Percentiles rank a stretch among this genome's conserved stretches.
Evolutionary conservation across 2,888 invertebrate species (phyloP).

Genomic region (Gymnoscelis rufifasciata): DNA sequence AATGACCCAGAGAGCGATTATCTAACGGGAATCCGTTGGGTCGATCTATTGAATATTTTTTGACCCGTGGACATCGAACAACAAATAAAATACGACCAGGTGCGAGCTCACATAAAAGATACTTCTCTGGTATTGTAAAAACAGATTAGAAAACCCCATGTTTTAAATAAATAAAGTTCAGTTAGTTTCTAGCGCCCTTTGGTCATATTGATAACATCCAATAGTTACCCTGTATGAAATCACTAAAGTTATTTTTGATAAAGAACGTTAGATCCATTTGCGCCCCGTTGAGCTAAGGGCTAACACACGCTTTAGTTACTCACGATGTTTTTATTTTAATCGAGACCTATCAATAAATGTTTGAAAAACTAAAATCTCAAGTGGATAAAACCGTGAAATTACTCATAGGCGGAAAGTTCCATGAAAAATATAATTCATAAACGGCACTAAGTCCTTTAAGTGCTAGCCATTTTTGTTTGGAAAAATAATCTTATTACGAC

Average conservation of each 20-base stretch:
- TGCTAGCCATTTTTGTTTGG: no score
- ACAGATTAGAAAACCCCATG: conserved; percentile 14
- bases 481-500: no score
- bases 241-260: conserved; percentile 32
- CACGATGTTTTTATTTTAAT: no score
- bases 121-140: conserved; percentile 39
- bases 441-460: no score
- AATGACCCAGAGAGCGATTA: conserved; percentile 66
- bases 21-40: conserved; percentile 66
- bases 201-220: neutral
- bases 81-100: conserved; percentile 65
- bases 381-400: neutral
- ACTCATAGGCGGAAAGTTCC: no score
- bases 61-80: conserved; percentile 66
- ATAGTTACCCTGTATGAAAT: conserved; percentile 6
- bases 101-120: conserved; percentile 60
- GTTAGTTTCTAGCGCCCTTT: neutral
- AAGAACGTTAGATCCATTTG: conserved; percentile 55
- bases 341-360: no score
- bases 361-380: neutral
- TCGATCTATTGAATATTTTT: conserved; percentile 66
- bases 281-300: conserved; percentile 57
- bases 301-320: conserved; percentile 32
- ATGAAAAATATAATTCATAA: no score
- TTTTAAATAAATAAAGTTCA: neutral